Conservation (phyloP, 2,113 vertebrate species). For the Hiodon alosoides region DNA sequence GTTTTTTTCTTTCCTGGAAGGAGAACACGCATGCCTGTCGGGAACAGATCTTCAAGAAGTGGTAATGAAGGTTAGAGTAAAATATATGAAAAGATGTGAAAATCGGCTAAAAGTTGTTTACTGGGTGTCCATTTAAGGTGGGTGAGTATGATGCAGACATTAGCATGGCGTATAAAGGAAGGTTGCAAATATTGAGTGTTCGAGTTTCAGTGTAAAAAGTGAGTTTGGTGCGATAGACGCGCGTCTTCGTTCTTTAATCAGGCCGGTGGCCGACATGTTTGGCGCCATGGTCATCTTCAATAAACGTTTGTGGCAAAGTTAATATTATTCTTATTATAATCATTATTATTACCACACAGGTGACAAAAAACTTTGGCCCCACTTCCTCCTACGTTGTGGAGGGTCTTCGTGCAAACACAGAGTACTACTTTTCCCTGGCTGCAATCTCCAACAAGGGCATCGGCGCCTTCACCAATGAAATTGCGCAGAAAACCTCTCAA, state of each 20-base stretch:
- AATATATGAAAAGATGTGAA: too few relatives aligned
- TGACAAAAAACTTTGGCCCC: slow-evolving; percentile 78
- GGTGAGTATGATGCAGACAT: background rate
- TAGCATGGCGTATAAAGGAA: too few relatives aligned
- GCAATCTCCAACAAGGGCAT: slow-evolving; percentile 87
- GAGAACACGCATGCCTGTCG: too few relatives aligned
- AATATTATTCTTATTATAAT: background rate
- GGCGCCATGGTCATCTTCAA: too few relatives aligned
- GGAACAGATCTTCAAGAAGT: too few relatives aligned
- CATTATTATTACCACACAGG: slow-evolving; percentile 54
- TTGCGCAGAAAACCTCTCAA: slow-evolving; percentile 90
- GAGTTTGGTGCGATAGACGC: too few relatives aligned
- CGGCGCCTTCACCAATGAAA: slow-evolving; percentile 88
- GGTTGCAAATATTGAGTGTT: too few relatives aligned
- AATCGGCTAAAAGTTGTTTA: background rate
- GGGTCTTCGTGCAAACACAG: slow-evolving; percentile 85
- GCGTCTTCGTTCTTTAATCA: too few relatives aligned
- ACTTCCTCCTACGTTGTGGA: slow-evolving; percentile 78
- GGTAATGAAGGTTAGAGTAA: too few relatives aligned
- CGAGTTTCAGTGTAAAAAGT: too few relatives aligned
- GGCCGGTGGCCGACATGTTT: too few relatives aligned
- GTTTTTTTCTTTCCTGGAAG: too few relatives aligned
- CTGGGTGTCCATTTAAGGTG: background rate
- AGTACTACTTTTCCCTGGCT: slow-evolving; percentile 89
- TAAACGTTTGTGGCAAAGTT: background rate